A percentile compares a stretch with the other conserved stretches of the same genome.
phyloP scores from a whole-genome alignment of 2,797 vertebrate species.

The Naso thynnoides region DNA sequence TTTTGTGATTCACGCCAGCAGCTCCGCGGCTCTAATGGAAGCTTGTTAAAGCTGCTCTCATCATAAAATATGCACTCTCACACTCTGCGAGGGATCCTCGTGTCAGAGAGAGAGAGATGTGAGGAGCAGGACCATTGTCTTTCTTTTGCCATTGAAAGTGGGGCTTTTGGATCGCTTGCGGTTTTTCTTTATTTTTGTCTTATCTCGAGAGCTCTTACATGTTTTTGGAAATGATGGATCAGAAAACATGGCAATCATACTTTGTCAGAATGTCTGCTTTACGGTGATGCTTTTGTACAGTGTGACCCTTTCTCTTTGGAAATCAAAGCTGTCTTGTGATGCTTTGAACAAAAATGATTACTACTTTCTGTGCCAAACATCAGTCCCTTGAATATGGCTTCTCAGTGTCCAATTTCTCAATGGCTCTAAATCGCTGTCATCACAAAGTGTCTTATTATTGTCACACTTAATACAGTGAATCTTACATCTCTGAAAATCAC shows the following conservation, averaged over 20 bases:
- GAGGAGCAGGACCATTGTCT: constrained; percentile 35
- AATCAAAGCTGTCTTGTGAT: constrained; percentile 54
- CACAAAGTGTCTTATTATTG: constrained; percentile 42
- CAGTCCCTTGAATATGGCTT: constrained; percentile 24
- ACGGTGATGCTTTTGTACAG: constrained; percentile 37
- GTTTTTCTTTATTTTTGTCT: constrained; percentile 33
- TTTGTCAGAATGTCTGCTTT: constrained; percentile 41
- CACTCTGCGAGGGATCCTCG: constrained; percentile 31
- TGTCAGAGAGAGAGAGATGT: constrained; percentile 27
- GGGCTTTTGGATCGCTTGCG: constrained; percentile 35
- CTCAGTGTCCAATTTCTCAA: constrained; percentile 20
- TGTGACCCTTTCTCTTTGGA: constrained; percentile 47
- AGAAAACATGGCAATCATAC: constrained; percentile 52
- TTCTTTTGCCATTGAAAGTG: constrained; percentile 12
- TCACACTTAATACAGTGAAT: constrained; percentile 38
- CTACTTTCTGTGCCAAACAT: constrained; percentile 35
- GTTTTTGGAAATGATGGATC: constrained; percentile 42
- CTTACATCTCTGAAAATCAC: constrained; percentile 24
- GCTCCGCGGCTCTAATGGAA: constrained; percentile 24
- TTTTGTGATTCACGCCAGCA: constrained; percentile 28
- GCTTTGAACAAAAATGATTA: constrained; percentile 54
- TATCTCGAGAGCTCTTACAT: constrained; percentile 48
- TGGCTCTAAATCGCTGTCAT: constrained; percentile 27
- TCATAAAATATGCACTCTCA: constrained; percentile 47
- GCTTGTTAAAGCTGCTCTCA: constrained; percentile 30